Evolutionary conservation across 2,797 vertebrate species (phyloP).

Genomic region (Chrosomus eos): DNA sequence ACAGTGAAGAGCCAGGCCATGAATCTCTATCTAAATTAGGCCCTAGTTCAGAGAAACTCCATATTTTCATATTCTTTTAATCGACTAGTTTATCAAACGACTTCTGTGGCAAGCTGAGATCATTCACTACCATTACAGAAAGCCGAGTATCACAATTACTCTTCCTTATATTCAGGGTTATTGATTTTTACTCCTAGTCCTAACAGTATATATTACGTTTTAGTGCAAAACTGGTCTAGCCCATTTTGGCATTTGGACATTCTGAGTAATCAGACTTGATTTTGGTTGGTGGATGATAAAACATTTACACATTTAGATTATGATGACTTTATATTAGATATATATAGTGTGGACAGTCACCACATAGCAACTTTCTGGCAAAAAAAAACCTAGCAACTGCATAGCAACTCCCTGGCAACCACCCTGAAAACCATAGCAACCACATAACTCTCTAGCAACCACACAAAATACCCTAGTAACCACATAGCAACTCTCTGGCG

Average conservation of each 20-base stretch:
- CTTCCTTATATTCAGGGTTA: neutral
- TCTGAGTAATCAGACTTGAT: too few species aligned
- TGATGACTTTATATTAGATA: neutral
- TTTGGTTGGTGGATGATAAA: too few species aligned
- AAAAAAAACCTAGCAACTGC: too few species aligned
- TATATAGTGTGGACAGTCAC: neutral
- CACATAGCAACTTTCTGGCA: neutral
- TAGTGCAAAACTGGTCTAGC: neutral
- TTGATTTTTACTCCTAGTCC: neutral
- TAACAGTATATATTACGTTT: neutral
- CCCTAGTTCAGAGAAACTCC: neutral
- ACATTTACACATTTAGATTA: neutral
- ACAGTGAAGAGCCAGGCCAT: neutral
- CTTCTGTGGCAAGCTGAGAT: conserved; percentile 39
- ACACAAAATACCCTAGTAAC: too few species aligned
- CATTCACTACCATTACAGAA: neutral
- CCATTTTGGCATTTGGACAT: neutral
- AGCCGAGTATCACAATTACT: neutral
- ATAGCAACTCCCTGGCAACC: neutral
- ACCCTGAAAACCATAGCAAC: neutral
- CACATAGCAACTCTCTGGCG: neutral
- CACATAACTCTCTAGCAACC: neutral
- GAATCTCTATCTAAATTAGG: neutral
- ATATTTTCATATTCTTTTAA: conserved; percentile 30
- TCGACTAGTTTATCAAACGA: conserved; percentile 40